These are phyloP conservation scores for Ferdinandea cuprea DNA, from an alignment of 2,888 invertebrate genomes.

Conservation along the genomic window DNA sequence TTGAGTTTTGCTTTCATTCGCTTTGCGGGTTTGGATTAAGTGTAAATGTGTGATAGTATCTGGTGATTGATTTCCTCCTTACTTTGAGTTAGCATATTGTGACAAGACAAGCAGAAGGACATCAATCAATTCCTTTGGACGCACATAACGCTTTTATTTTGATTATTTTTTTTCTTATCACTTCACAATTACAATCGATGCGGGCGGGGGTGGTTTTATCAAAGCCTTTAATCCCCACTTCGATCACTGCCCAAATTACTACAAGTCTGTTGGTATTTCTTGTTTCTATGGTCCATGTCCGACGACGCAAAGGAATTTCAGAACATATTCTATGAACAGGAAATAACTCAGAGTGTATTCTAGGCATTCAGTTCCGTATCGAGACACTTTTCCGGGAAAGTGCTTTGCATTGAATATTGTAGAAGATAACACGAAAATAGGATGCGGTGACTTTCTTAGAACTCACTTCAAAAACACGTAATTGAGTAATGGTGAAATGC, in stretches of 20 bases:
- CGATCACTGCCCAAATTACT: neutral
- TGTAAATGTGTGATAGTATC: conserved; percentile 65
- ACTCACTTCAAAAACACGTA: no score
- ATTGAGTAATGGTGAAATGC: no score
- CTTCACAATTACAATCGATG: conserved; percentile 30
- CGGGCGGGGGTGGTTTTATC: neutral
- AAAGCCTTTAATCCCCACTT: conserved; percentile 11
- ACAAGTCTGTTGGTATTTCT: no score
- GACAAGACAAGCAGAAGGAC: conserved; percentile 66
- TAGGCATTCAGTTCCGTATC: neutral
- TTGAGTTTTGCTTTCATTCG: conserved; percentile 32
- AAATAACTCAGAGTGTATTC: neutral
- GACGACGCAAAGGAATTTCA: neutral
- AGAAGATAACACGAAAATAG: neutral
- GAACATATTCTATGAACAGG: neutral
- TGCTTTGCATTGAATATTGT: neutral
- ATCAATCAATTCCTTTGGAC: conserved; percentile 63
- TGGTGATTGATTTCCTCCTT: conserved; percentile 60
- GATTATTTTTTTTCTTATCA: conserved; percentile 50
- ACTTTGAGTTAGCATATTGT: conserved; percentile 51
- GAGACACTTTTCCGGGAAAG: neutral
- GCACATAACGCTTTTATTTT: conserved; percentile 60
- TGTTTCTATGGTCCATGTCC: no score
- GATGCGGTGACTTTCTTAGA: neutral
- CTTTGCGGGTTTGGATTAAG: conserved; percentile 39